These are phyloP conservation scores for Rhamphomyia laevipes DNA, from an alignment of 2,888 invertebrate species.

Conservation along the genomic window DNA sequence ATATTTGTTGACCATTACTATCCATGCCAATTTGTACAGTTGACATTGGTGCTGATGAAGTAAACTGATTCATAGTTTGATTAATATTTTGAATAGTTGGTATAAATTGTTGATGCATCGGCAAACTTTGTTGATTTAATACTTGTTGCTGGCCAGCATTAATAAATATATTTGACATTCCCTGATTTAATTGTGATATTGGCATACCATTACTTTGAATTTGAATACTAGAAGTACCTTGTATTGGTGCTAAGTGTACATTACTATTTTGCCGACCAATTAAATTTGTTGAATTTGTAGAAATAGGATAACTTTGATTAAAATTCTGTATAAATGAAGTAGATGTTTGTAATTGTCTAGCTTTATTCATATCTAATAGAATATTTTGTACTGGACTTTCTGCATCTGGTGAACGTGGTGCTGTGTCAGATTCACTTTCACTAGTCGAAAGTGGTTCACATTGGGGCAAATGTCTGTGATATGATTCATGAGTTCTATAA, in stretches of 20 bases:
- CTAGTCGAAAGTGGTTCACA: slow-evolving; percentile 68
- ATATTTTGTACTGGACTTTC: slow-evolving; percentile 8
- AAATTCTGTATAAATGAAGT: slow-evolving; percentile 11
- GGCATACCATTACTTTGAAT: slow-evolving; percentile 12
- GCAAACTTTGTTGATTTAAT: slow-evolving; percentile 1
- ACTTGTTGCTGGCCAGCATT: slow-evolving; percentile 10
- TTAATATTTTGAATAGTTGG: slow-evolving; percentile 9
- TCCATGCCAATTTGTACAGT: neutral
- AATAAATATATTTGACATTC: slow-evolving; percentile 13
- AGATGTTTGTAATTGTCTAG: slow-evolving; percentile 4
- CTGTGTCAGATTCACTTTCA: slow-evolving; percentile 66
- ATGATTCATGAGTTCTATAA: slow-evolving; percentile 70
- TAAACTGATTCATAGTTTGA: slow-evolving; percentile 3
- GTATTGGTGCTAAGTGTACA: slow-evolving; percentile 1
- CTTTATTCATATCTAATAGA: slow-evolving; percentile 6
- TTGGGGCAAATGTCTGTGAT: slow-evolving; percentile 61
- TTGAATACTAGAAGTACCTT: neutral
- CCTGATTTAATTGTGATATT: slow-evolving; percentile 10
- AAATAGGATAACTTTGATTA: slow-evolving; percentile 5
- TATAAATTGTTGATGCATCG: slow-evolving; percentile 10
- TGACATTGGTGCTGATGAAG: slow-evolving; percentile 3
- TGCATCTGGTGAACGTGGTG: slow-evolving; percentile 41
- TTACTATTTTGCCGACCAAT: neutral
- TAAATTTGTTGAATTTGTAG: neutral
- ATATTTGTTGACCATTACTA: neutral